A percentile compares a stretch with the other conserved stretches of the same genome.
These are phyloP conservation scores for Bombylius major DNA, from an alignment of 2,888 invertebrate genomes.

Conservation along the genomic window DNA sequence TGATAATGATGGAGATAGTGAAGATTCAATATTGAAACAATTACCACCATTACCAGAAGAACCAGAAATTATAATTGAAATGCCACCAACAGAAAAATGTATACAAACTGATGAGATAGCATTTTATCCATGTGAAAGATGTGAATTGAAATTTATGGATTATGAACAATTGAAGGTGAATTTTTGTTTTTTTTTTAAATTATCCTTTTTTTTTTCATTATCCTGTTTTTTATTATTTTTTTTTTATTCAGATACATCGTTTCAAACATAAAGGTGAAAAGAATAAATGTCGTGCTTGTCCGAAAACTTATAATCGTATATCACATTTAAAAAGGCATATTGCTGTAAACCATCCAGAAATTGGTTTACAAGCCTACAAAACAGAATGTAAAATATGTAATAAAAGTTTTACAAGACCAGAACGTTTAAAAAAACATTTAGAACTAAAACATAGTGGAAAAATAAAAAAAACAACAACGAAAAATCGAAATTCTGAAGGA, in stretches of 20 bases:
- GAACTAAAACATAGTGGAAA: slow-evolving; percentile 32
- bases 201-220: not conserved
- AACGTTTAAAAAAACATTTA: slow-evolving; percentile 39
- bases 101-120: slow-evolving; percentile 30
- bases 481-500: too few species aligned
- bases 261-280: slow-evolving; percentile 18
- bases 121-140: slow-evolving; percentile 29
- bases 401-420: slow-evolving; percentile 37
- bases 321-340: slow-evolving; percentile 29
- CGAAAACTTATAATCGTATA: slow-evolving; percentile 34
- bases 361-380: slow-evolving; percentile 6
- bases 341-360: slow-evolving; percentile 19
- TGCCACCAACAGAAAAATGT: slow-evolving; percentile 13
- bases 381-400: slow-evolving; percentile 34
- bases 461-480: too few species aligned
- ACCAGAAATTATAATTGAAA: not conserved
- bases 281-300: slow-evolving; percentile 35
- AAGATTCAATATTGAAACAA: not conserved
- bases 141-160: slow-evolving; percentile 26
- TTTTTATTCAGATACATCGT: slow-evolving; percentile 19
- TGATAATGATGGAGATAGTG: not conserved
- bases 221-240: not conserved
- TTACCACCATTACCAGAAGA: not conserved
- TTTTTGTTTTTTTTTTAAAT: not conserved
- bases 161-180: slow-evolving; percentile 20